A percentile compares a stretch with the other conserved stretches of the same genome.
These are phyloP conservation scores for Brevimyrus niger DNA, from an alignment of 2,113 vertebrate genomes.

Conservation along the genomic window DNA sequence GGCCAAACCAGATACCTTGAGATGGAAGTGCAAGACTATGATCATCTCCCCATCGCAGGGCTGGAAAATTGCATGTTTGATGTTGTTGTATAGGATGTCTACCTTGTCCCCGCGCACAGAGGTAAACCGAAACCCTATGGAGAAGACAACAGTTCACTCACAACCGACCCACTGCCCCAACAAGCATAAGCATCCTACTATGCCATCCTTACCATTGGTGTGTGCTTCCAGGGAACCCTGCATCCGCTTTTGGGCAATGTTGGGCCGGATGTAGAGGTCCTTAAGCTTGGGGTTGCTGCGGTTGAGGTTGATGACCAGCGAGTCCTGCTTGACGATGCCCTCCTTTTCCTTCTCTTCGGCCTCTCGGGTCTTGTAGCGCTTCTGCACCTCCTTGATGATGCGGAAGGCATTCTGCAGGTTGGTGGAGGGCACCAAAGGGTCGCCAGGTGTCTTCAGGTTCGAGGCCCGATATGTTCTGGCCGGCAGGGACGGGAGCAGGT, in stretches of 20 bases:
- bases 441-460: constrained; percentile 82
- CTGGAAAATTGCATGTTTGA: constrained; percentile 89
- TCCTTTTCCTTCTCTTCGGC: constrained; percentile 93
- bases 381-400: constrained; percentile 95
- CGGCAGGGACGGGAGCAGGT: neutral
- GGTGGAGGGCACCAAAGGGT: constrained; percentile 78
- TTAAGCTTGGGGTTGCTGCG: constrained; percentile 91
- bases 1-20: constrained; percentile 60
- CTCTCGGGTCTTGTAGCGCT: constrained; percentile 87
- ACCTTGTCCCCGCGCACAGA: constrained; percentile 92
- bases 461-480: constrained; percentile 85
- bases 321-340: constrained; percentile 92
- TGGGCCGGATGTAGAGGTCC: constrained; percentile 88
- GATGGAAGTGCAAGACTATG: constrained; percentile 90
- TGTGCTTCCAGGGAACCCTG: constrained; percentile 86
- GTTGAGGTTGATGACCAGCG: constrained; percentile 86
- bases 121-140: constrained; percentile 83
- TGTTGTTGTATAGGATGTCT: constrained; percentile 94
- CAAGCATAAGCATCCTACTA: no score
- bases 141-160: neutral
- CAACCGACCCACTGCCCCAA: neutral
- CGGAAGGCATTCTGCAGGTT: constrained; percentile 93
- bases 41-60: constrained; percentile 96
- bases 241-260: constrained; percentile 93
- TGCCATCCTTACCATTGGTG: constrained; percentile 67